Evolutionary conservation across 2,888 invertebrate species (phyloP).

Genomic region (Dynastes tityus): DNA sequence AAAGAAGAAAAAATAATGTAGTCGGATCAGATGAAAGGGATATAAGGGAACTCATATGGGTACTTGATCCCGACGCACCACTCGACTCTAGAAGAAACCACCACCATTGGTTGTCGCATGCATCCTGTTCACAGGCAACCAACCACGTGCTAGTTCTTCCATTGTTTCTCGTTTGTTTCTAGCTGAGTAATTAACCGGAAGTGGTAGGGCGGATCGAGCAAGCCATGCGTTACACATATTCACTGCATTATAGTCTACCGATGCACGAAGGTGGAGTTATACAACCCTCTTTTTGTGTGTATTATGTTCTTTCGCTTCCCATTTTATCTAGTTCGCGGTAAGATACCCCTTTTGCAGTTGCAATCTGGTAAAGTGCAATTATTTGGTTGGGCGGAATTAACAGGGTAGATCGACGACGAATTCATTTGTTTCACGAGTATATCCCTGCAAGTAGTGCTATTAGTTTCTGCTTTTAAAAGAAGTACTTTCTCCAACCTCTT

Average conservation of each 20-base stretch:
- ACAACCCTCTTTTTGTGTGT: conserved; percentile 54
- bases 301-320: conserved; percentile 27
- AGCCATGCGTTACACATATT: conserved; percentile 64
- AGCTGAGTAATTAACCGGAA: conserved; percentile 67
- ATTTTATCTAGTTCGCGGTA: conserved; percentile 16
- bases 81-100: conserved; percentile 47
- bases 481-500: not conserved
- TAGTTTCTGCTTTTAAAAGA: conserved; percentile 11
- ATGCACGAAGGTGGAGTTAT: conserved; percentile 63
- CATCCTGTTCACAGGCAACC: conserved; percentile 65
- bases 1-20: conserved; percentile 43
- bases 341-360: conserved; percentile 50
- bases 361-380: conserved; percentile 54
- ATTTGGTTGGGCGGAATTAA: conserved; percentile 45
- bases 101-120: conserved; percentile 63
- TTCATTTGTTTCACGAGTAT: conserved; percentile 16
- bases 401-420: not conserved
- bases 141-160: conserved; percentile 65
- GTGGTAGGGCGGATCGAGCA: conserved; percentile 65
- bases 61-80: conserved; percentile 60
- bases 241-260: conserved; percentile 63
- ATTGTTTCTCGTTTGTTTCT: conserved; percentile 66
- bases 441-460: not conserved
- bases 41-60: conserved; percentile 54
- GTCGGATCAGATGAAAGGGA: conserved; percentile 50